Evolutionary conservation across 2,797 vertebrate species (phyloP).

Genomic region (Linurgus olivaceus): DNA sequence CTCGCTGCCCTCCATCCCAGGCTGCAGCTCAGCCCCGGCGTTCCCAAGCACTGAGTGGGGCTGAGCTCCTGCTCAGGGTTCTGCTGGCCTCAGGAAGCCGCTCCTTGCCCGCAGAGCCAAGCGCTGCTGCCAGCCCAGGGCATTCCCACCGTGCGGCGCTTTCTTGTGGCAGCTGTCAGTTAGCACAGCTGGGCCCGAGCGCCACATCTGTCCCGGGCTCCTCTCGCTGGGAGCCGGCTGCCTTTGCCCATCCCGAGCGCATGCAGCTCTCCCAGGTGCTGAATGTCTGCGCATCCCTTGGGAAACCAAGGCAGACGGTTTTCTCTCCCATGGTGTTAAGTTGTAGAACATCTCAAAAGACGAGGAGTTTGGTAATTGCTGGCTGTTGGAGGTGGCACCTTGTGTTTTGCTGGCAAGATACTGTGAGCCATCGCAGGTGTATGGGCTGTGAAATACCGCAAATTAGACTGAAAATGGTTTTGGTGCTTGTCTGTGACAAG

Average conservation of each 20-base stretch:
- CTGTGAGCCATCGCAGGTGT: background rate
- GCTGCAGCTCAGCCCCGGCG: background rate
- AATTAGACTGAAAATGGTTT: background rate
- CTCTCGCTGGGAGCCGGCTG: background rate
- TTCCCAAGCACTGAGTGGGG: background rate
- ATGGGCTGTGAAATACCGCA: background rate
- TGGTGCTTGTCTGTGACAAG: background rate
- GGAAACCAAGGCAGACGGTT: slow-evolving; percentile 20
- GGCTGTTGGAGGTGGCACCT: background rate
- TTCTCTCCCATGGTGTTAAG: background rate
- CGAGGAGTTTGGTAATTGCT: background rate
- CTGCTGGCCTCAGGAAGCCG: background rate
- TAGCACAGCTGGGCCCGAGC: slow-evolving; percentile 81
- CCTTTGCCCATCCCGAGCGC: background rate
- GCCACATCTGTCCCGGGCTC: background rate
- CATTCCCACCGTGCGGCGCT: slow-evolving; percentile 68
- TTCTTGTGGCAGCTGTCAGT: slow-evolving; percentile 84
- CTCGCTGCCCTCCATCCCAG: background rate
- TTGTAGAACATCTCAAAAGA: background rate
- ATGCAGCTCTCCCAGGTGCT: slow-evolving; percentile 46
- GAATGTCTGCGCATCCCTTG: background rate
- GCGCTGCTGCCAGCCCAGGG: slow-evolving; percentile 12
- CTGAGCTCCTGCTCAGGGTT: background rate
- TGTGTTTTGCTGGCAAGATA: background rate
- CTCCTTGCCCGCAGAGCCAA: slow-evolving; percentile 47